phyloP scores from a whole-genome alignment of 2,113 vertebrate species.

The Malurus alboscapulatus region DNA sequence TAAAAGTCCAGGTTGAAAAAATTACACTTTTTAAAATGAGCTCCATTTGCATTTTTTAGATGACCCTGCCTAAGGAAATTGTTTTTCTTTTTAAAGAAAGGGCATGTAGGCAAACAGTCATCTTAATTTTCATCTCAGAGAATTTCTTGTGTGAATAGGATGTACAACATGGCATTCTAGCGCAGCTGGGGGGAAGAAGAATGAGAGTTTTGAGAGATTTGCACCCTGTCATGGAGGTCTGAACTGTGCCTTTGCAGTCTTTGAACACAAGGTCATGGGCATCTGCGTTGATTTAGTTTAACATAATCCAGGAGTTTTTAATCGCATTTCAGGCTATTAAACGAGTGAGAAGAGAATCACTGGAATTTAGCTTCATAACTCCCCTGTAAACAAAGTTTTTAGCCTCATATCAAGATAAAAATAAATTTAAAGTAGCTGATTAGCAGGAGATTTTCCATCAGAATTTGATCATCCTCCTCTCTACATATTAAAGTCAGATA shows the following conservation, averaged over 20 bases:
- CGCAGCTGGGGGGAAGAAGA: background rate
- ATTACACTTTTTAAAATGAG: background rate
- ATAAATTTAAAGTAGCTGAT: slow-evolving; percentile 34
- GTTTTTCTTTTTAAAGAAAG: background rate
- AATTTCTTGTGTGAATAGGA: background rate
- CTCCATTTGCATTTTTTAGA: background rate
- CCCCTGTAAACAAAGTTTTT: slow-evolving; percentile 56
- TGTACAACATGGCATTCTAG: background rate
- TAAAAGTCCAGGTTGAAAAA: slow-evolving; percentile 1
- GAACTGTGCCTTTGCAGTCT: slow-evolving; percentile 13
- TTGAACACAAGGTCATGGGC: slow-evolving; percentile 47
- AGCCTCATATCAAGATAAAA: slow-evolving; percentile 32
- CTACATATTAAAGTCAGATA: background rate
- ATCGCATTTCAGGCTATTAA: slow-evolving; percentile 61
- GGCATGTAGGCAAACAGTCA: background rate
- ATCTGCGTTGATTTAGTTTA: slow-evolving; percentile 38
- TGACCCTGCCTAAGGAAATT: background rate
- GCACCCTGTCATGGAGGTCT: background rate
- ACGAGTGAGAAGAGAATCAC: slow-evolving; percentile 43
- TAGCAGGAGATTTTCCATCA: background rate
- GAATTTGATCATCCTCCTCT: background rate
- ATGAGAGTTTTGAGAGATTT: background rate
- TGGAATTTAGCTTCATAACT: slow-evolving; percentile 59
- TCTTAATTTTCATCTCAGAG: background rate
- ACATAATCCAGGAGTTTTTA: slow-evolving; percentile 63